A percentile compares a stretch with the other conserved stretches of the same genome.
phyloP scores from a whole-genome alignment of 2,888 invertebrate species.

The Volucella inflata region DNA sequence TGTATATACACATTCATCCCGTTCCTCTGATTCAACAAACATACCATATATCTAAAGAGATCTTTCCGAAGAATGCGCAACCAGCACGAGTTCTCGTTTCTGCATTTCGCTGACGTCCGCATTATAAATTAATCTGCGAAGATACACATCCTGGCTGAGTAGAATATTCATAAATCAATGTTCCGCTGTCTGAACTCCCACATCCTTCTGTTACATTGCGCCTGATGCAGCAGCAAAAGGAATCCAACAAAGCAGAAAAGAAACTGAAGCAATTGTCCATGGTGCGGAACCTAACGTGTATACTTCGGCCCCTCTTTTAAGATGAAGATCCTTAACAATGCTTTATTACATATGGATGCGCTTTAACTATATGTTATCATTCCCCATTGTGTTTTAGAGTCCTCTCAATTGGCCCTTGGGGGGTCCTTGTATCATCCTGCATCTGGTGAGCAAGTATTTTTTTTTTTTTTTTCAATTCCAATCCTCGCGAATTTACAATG shows the following conservation, averaged over 20 bases:
- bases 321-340: constrained; percentile 27
- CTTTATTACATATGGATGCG: background rate
- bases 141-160: constrained; percentile 12
- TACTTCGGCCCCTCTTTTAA: background rate
- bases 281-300: constrained; percentile 3
- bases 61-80: background rate
- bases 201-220: constrained; percentile 23
- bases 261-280: constrained; percentile 41
- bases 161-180: constrained; percentile 61
- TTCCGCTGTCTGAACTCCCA: background rate
- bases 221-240: background rate
- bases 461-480: constrained; percentile 27
- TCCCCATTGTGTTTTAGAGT: background rate
- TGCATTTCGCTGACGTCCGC: background rate
- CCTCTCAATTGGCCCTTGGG: background rate
- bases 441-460: constrained; percentile 3
- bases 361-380: no score
- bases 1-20: background rate
- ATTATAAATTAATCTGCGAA: constrained; percentile 50
- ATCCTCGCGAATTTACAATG: constrained; percentile 17
- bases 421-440: constrained; percentile 1
- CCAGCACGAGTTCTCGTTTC: background rate
- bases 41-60: constrained; percentile 5
- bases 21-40: background rate
- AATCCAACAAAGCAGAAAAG: constrained; percentile 18